Evolutionary conservation across 2,888 invertebrate species (phyloP).

Genomic region (Ormia ochracea): DNA sequence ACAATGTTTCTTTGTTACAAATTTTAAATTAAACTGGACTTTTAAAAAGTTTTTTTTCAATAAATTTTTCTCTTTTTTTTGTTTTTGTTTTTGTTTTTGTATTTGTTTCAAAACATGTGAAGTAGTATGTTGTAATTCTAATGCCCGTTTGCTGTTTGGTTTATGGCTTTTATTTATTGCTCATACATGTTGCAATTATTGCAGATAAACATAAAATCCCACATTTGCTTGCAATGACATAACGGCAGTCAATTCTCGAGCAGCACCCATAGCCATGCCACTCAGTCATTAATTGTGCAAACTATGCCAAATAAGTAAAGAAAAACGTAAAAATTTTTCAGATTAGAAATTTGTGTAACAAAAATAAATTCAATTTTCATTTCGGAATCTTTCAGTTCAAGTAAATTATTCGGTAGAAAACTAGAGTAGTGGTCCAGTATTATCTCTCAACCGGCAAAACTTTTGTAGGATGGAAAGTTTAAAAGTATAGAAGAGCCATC

Average conservation of each 20-base stretch:
- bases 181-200: conserved; percentile 4
- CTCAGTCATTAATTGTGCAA: neutral
- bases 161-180: conserved; percentile 6
- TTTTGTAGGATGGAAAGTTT: too few relatives aligned
- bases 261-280: conserved; percentile 22
- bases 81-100: neutral
- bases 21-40: conserved; percentile 7
- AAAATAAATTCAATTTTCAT: neutral
- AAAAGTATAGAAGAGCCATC: too few relatives aligned
- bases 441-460: too few relatives aligned
- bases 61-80: neutral
- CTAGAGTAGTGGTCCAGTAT: too few relatives aligned
- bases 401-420: too few relatives aligned
- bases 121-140: conserved; percentile 45
- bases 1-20: conserved; percentile 43
- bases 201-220: conserved; percentile 25
- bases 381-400: too few relatives aligned
- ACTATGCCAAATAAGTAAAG: too few relatives aligned
- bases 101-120: conserved; percentile 9
- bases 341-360: neutral
- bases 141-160: conserved; percentile 8
- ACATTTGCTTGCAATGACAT: conserved; percentile 16
- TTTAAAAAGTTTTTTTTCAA: too few relatives aligned
- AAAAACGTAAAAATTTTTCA: neutral
- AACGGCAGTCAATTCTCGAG: conserved; percentile 44